A percentile compares a stretch with the other conserved stretches of the same genome.
Evolutionary conservation across 1,140 invertebrate genomes (phyloP).

Genomic region (Octopus sinensis): DNA sequence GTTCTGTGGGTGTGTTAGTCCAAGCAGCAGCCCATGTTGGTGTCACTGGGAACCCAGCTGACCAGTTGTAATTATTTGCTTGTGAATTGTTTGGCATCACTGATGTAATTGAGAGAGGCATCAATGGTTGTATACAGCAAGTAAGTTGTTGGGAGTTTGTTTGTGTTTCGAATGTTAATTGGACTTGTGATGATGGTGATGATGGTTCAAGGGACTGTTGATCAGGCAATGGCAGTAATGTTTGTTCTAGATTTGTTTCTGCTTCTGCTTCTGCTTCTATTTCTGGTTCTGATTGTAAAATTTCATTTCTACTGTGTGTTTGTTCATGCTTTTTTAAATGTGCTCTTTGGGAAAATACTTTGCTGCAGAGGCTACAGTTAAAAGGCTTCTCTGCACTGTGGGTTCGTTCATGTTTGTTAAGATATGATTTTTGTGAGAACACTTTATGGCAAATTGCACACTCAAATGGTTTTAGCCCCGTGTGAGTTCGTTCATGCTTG

Average conservation of each 20-base stretch:
- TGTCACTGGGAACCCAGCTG: neutral
- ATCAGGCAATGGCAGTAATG: too few relatives aligned
- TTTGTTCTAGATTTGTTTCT: too few relatives aligned
- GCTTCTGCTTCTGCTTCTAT: too few relatives aligned
- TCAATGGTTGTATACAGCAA: constrained; percentile 4
- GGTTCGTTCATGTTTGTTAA: constrained; percentile 72
- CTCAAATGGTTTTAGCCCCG: constrained; percentile 77
- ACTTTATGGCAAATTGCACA: constrained; percentile 87
- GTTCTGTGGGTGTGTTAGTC: neutral
- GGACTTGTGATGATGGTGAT: too few relatives aligned
- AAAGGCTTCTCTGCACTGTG: constrained; percentile 76
- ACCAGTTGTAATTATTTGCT: neutral
- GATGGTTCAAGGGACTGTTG: too few relatives aligned
- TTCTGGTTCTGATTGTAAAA: too few relatives aligned
- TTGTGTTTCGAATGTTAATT: too few relatives aligned
- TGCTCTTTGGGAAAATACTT: constrained; percentile 17
- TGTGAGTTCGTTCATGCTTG: constrained; percentile 21
- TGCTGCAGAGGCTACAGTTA: constrained; percentile 27
- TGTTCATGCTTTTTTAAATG: constrained; percentile 8
- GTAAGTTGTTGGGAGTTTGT: too few relatives aligned
- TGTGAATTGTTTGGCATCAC: neutral
- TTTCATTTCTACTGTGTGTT: neutral
- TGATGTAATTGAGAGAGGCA: neutral
- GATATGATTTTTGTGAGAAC: constrained; percentile 84
- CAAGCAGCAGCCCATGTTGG: neutral